These are phyloP conservation scores for Crenuchus spilurus DNA, from an alignment of 2,797 vertebrate species.

Conservation along the genomic window DNA sequence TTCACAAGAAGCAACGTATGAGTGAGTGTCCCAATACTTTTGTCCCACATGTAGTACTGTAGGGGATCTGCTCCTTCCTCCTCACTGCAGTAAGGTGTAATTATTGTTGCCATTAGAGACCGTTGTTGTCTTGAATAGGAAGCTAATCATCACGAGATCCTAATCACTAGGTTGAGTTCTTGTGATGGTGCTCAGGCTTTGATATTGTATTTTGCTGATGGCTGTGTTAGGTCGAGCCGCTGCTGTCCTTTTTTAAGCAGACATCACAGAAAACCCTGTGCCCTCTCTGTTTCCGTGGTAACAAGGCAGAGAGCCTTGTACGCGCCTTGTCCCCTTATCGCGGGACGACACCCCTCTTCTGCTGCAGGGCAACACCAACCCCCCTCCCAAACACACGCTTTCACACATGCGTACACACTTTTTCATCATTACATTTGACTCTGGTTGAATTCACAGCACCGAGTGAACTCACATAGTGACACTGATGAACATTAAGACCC, in stretches of 20 bases:
- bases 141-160: conserved; percentile 13
- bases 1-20: too few species aligned
- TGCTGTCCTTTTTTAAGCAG: conserved; percentile 41
- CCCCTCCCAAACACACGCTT: neutral
- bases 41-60: too few species aligned
- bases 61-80: neutral
- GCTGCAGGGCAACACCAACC: conserved; percentile 43
- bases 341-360: conserved; percentile 46
- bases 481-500: too few species aligned
- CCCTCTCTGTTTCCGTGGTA: conserved; percentile 56
- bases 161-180: conserved; percentile 27
- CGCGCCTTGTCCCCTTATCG: conserved; percentile 44
- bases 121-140: neutral
- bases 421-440: neutral
- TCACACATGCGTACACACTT: conserved; percentile 14
- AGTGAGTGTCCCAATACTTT: too few species aligned
- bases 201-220: conserved; percentile 39
- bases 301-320: conserved; percentile 46
- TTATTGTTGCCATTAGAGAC: neutral
- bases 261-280: conserved; percentile 45
- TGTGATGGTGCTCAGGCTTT: conserved; percentile 34
- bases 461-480: too few species aligned
- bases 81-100: neutral
- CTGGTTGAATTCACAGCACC: too few species aligned
- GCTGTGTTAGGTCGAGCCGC: conserved; percentile 7